phyloP scores from a whole-genome alignment of 2,888 invertebrate genomes.

The Matsumyia berberina region DNA sequence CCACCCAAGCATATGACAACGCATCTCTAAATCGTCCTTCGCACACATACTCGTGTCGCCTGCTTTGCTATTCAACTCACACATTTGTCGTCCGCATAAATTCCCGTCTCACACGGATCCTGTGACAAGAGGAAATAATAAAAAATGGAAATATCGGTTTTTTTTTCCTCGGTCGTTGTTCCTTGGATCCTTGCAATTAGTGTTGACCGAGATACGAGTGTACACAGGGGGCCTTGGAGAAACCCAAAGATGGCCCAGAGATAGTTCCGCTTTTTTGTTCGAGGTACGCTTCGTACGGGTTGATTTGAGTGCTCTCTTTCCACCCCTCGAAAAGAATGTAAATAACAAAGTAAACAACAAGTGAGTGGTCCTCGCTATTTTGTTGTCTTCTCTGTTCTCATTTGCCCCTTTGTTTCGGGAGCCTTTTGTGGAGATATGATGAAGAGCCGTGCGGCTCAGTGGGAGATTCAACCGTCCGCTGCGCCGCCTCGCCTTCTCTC shows the following conservation, averaged over 20 bases:
- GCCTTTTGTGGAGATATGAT: constrained; percentile 54
- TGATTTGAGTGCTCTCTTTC: constrained; percentile 20
- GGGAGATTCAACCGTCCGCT: neutral
- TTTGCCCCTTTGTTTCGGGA: constrained; percentile 59
- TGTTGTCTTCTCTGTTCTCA: constrained; percentile 50
- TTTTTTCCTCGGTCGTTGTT: neutral
- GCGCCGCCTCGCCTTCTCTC: constrained; percentile 1
- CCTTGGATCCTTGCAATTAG: constrained; percentile 27
- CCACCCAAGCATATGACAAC: constrained; percentile 53
- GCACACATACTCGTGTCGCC: neutral
- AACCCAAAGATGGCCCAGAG: neutral
- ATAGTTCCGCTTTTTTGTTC: constrained; percentile 22
- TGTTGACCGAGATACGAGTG: constrained; percentile 5
- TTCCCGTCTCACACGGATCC: constrained; percentile 32
- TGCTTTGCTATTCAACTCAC: constrained; percentile 50
- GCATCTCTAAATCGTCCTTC: constrained; percentile 29
- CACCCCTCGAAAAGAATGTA: constrained; percentile 6
- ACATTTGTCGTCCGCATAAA: constrained; percentile 31
- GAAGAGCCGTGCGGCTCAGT: constrained; percentile 38
- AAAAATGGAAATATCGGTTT: constrained; percentile 37
- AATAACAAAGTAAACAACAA: constrained; percentile 61
- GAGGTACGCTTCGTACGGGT: constrained; percentile 6
- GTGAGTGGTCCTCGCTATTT: constrained; percentile 53
- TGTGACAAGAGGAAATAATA: constrained; percentile 18
- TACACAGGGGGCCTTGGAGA: neutral